phyloP scores from a whole-genome alignment of 2,113 vertebrate genomes.

The Lipophrys pholis region DNA sequence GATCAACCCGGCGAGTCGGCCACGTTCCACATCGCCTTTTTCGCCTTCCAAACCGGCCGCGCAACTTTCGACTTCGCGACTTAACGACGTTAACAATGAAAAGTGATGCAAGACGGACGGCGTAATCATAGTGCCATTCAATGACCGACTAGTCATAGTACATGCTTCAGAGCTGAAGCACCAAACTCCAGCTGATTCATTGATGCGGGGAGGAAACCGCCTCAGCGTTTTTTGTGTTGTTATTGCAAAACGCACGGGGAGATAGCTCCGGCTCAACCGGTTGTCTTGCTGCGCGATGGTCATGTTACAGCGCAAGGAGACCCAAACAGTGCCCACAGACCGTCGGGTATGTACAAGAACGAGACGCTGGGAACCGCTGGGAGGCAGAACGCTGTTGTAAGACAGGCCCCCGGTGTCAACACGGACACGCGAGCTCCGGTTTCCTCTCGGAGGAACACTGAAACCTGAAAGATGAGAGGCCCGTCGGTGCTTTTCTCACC shows the following conservation, averaged over 20 bases:
- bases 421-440: too few species aligned
- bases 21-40: neutral
- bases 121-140: too few species aligned
- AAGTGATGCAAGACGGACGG: neutral
- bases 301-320: slow-evolving; percentile 10
- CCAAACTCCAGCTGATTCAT: too few species aligned
- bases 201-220: too few species aligned
- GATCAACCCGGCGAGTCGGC: neutral
- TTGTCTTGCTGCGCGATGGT: slow-evolving; percentile 30
- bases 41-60: slow-evolving; percentile 50
- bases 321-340: slow-evolving; percentile 5
- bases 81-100: slow-evolving; percentile 6
- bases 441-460: too few species aligned
- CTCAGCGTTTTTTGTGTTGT: neutral
- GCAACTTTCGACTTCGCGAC: slow-evolving; percentile 20
- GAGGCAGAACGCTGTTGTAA: neutral
- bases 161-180: neutral
- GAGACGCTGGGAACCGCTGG: neutral
- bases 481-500: too few species aligned
- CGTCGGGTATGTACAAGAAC: neutral
- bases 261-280: slow-evolving; percentile 41
- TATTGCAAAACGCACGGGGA: neutral
- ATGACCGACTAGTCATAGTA: neutral
- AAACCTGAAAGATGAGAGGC: too few species aligned
- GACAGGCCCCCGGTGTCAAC: too few species aligned